Evolutionary conservation across 1,140 invertebrate genomes (phyloP), one percentile per base, ranked within the genome.

Genomic region (Papilio glaucus): DNA sequence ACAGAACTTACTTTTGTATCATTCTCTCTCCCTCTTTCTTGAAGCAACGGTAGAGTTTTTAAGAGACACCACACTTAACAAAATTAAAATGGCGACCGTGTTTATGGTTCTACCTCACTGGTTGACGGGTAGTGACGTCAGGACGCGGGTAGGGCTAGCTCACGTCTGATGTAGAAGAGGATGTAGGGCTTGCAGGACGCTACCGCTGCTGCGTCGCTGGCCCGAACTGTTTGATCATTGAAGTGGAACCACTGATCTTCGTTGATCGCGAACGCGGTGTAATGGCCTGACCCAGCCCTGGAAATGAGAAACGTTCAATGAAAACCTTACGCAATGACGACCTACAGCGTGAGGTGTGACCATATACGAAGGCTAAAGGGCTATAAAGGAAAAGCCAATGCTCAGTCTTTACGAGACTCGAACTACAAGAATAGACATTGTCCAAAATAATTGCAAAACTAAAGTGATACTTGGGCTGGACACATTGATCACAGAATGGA

Each of bases 171-270:
- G 92, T 97, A 98, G 91, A 98, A 97, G 72, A 98, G 91, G 81
- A 98, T 97, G 93, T 98, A 98, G 21, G 97, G 96, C 93, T 97
- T 97, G 89, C 96, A 97, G 75, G 96, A 94, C 1, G 95, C 95
- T 29, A 98, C 97, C 8, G 95, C 95, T 18, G 94, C 94, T 12
- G 94, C 94, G 78, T 96, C 95, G 49, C 95, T 95, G 8, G 95
- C 94, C 15, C 96, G 95, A n/a, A 98, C 97, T n/a, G 96, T 96
- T 82, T 96, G 97, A 90, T 98, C 97, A 92, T 98, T 97, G 93
- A 97, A 98, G 89, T 97, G 96, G 91, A 96, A 97, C 97, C 97
- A 97, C 78, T 96, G 95, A 65, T 95, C 95, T 84, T 96, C 95
- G 94, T 97, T 96, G 74, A 96, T 95, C 68, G 96, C 97, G 93